These are phyloP conservation scores for human DNA, from an alignment of 2,113 vertebrate genomes.

Conservation along the genomic window DNA sequence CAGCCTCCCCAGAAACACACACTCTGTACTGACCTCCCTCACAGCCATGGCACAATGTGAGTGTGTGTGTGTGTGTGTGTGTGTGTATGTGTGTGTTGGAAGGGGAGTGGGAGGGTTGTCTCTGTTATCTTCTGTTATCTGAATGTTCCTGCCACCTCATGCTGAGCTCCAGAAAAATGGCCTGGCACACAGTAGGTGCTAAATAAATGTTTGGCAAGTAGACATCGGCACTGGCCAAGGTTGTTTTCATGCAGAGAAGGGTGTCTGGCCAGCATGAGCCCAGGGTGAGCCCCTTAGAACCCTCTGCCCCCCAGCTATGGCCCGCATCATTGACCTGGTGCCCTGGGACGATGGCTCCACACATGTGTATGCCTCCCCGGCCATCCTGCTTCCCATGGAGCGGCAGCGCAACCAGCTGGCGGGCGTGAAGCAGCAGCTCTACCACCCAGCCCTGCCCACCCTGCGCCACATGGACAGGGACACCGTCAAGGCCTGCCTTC, in stretches of 20 bases:
- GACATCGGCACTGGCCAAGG: not conserved
- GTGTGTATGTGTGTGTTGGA: not conserved
- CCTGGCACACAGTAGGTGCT: not conserved
- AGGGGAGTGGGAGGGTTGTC: too few species aligned
- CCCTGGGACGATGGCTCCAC: constrained; percentile 38
- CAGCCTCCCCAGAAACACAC: not conserved
- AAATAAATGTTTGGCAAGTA: not conserved
- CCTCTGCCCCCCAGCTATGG: constrained; percentile 64
- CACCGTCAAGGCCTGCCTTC: constrained; percentile 60
- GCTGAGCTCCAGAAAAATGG: not conserved
- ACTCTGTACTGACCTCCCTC: not conserved
- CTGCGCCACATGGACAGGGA: constrained; percentile 83
- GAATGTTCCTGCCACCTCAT: not conserved
- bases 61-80: too few species aligned
- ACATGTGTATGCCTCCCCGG: not conserved
- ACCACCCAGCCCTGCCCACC: constrained; percentile 78
- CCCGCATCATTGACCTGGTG: constrained; percentile 52
- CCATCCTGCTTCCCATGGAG: not conserved
- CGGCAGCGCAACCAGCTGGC: constrained; percentile 59
- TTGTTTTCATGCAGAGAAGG: not conserved
- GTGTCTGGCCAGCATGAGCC: not conserved
- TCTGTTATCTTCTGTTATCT: not conserved
- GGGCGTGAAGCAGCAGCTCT: constrained; percentile 73
- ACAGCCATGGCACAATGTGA: too few species aligned
- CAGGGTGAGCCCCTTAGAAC: not conserved